A percentile compares a stretch with the other conserved stretches of the same genome.
These are phyloP conservation scores for Scaptomyza graminum DNA, from an alignment of 1,140 invertebrate genomes.

Conservation along the genomic window DNA sequence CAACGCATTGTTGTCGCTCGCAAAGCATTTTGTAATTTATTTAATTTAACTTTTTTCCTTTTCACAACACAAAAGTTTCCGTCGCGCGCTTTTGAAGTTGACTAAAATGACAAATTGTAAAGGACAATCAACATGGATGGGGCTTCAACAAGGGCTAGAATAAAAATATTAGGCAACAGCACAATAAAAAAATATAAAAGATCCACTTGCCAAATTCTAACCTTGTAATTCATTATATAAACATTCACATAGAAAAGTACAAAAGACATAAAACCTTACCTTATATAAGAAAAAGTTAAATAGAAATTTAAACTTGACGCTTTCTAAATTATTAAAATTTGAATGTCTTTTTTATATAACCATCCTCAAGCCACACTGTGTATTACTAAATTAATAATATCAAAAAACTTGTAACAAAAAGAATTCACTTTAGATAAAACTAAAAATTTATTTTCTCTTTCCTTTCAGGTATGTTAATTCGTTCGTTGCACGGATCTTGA, in stretches of 20 bases:
- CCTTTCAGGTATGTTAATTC: slow-evolving; percentile 18
- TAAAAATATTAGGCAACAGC: slow-evolving; percentile 13
- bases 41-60: slow-evolving; percentile 70
- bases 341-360: background rate
- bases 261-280: background rate
- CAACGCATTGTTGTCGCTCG: slow-evolving; percentile 63
- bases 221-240: background rate
- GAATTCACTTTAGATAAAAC: slow-evolving; percentile 18
- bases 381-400: background rate
- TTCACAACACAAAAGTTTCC: slow-evolving; percentile 59
- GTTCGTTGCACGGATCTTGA: background rate
- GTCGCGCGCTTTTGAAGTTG: slow-evolving; percentile 59
- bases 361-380: background rate
- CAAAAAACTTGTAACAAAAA: slow-evolving; percentile 4
- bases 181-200: background rate
- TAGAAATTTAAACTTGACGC: too few relatives aligned
- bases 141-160: slow-evolving; percentile 7
- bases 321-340: too few relatives aligned
- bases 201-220: background rate
- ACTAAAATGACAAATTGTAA: slow-evolving; percentile 61
- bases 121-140: slow-evolving; percentile 36
- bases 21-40: slow-evolving; percentile 80
- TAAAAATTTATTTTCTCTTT: slow-evolving; percentile 7
- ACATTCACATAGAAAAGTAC: background rate
- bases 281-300: too few relatives aligned